These are phyloP conservation scores for Calliphora vicina DNA, from an alignment of 1,140 invertebrate genomes.

Conservation along the genomic window DNA sequence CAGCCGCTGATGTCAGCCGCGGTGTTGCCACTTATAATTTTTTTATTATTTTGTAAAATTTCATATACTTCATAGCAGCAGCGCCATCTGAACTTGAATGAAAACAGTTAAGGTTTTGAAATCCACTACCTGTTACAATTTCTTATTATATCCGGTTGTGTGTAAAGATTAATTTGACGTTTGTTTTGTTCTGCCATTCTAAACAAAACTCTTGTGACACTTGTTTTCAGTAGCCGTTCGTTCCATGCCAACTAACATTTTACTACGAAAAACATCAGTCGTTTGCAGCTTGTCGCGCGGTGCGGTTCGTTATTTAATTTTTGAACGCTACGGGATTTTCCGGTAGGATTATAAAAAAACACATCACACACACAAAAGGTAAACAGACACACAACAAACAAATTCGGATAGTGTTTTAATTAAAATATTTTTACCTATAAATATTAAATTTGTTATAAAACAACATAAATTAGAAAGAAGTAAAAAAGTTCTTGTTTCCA, in stretches of 20 bases:
- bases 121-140: not conserved
- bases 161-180: not conserved
- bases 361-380: not conserved
- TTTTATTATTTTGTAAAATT: too few species aligned
- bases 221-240: not conserved
- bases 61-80: too few species aligned
- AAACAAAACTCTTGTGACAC: not conserved
- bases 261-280: not conserved
- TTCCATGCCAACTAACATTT: not conserved
- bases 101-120: not conserved
- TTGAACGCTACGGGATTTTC: not conserved
- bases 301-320: not conserved
- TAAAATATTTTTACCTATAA: not conserved
- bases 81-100: too few species aligned
- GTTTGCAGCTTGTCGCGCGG: slow-evolving; percentile 14
- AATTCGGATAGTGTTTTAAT: not conserved
- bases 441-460: not conserved
- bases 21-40: too few species aligned
- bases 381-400: not conserved
- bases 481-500: not conserved
- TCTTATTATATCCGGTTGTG: not conserved
- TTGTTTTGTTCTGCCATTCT: not conserved
- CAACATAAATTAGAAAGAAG: not conserved
- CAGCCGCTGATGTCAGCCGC: too few species aligned
- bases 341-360: not conserved